Evolutionary conservation across 2,797 vertebrate genomes (phyloP), one percentile per base, ranked within the genome.

Genomic region (Phyllotis vaccarum): DNA sequence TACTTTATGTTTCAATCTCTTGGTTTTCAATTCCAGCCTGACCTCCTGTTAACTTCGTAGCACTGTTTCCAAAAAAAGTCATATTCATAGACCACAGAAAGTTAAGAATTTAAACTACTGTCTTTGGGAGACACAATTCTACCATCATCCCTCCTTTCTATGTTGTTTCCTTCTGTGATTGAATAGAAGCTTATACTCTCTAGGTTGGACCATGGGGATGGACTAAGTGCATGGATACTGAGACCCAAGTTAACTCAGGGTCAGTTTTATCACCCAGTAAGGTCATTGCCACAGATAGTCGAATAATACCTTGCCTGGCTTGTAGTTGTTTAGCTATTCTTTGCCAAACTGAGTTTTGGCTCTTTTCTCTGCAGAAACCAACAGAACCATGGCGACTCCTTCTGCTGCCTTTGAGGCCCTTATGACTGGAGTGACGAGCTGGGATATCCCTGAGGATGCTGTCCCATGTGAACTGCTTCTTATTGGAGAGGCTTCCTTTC

Each of bases 391-490:
- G 97, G 97, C 96, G 14, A 98, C 98, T 29, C 98, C 98, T 0
- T 93, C 95, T 58, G 97, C 97, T 31, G 95, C 95, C 79, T 99
- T 98, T 1, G 95, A 98, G 87, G 94, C 92, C 43, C 97, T 99
- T 66, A 97, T 98, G 97, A 90, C 96, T 3, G 96, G 98, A 24
- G 89, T 98, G 1, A 96, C 95, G 0, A 93, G 93, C 0, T 98
- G 98, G 98, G 97, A 98, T 89, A 98, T 98, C 92, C 97, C 97
- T 0, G 98, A 98, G 8, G 37, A 95, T 37, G 96, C 98, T 88
- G 78, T 98, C 78, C 98, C 98, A 0, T 98, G 98, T 90, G 98
- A 98, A 96, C 97, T 99, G 85, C 98, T 98, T 0, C 97, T 99
- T 0, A 93, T 97, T 13, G 98, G 98, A 89, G 98, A 98, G 52